Conservation (phyloP, 2,113 vertebrate species). For the Thunnus thynnus region DNA sequence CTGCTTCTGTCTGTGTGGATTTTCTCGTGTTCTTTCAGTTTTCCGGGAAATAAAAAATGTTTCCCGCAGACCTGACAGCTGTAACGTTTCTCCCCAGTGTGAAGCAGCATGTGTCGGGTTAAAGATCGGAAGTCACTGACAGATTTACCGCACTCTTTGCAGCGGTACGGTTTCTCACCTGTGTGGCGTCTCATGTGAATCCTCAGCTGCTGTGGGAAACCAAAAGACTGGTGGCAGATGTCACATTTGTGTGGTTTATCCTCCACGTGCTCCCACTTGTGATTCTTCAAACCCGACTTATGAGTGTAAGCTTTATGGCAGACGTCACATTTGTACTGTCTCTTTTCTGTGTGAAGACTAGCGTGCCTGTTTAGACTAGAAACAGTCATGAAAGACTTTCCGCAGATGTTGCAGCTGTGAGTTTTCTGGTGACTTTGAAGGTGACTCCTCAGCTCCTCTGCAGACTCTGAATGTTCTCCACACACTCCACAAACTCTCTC, state of each 20-base stretch:
- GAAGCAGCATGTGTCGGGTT: conserved; percentile 66
- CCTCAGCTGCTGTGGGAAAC: conserved; percentile 3
- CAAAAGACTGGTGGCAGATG: conserved; percentile 28
- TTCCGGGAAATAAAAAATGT: conserved; percentile 58
- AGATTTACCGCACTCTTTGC: conserved; percentile 64
- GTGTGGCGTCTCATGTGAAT: conserved; percentile 32
- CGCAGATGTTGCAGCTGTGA: conserved; percentile 25
- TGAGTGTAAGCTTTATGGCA: neutral
- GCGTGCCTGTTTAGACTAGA: neutral
- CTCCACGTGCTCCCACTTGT: conserved; percentile 10
- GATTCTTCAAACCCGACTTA: neutral
- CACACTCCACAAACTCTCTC: conserved; percentile 51
- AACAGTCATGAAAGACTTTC: conserved; percentile 6
- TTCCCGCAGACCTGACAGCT: conserved; percentile 53
- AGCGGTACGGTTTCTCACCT: conserved; percentile 25
- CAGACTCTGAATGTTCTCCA: conserved; percentile 34
- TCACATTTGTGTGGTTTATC: neutral
- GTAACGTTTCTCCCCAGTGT: conserved; percentile 65
- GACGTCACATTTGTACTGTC: neutral
- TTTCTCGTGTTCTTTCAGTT: conserved; percentile 69
- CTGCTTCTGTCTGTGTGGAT: conserved; percentile 61
- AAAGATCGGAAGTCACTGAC: conserved; percentile 60
- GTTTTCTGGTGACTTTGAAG: neutral
- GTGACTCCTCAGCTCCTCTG: no score
- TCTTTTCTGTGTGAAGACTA: neutral